Conservation (phyloP, 1,140 invertebrate genomes). For the Mamestra configurata region DNA sequence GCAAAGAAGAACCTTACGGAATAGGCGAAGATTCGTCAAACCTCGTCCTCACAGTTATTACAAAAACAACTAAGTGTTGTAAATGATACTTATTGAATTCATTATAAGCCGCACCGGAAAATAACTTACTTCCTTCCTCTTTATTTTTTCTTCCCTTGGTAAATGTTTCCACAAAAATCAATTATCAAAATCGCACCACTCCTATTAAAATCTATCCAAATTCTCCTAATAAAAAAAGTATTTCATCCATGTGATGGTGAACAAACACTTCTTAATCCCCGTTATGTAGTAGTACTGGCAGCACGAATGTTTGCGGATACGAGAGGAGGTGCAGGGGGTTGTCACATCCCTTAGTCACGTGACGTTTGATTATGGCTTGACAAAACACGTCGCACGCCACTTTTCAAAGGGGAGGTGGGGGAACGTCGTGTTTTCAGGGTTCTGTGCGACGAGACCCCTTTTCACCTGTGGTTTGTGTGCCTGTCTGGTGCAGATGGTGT, state of each 20-base stretch:
- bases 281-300: constrained; percentile 51
- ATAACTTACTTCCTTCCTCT: too few relatives aligned
- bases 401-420: constrained; percentile 2
- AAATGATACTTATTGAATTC: too few relatives aligned
- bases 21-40: too few relatives aligned
- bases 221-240: constrained; percentile 18
- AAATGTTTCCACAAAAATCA: too few relatives aligned
- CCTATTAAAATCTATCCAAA: background rate
- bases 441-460: constrained; percentile 23
- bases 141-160: too few relatives aligned
- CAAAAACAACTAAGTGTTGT: too few relatives aligned
- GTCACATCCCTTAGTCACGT: constrained; percentile 57
- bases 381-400: constrained; percentile 63
- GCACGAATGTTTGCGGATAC: constrained; percentile 56
- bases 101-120: too few relatives aligned
- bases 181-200: background rate
- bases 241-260: constrained; percentile 42
- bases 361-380: constrained; percentile 73
- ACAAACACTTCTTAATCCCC: constrained; percentile 61
- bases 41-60: too few relatives aligned
- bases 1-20: too few relatives aligned
- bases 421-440: constrained; percentile 33
- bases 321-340: constrained; percentile 36
- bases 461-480: constrained; percentile 41
- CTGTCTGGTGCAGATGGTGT: constrained; percentile 23